Base-by-base conservation (phyloP, 2,797 vertebrate genomes). In the Malacoctenus gilli region DNA sequence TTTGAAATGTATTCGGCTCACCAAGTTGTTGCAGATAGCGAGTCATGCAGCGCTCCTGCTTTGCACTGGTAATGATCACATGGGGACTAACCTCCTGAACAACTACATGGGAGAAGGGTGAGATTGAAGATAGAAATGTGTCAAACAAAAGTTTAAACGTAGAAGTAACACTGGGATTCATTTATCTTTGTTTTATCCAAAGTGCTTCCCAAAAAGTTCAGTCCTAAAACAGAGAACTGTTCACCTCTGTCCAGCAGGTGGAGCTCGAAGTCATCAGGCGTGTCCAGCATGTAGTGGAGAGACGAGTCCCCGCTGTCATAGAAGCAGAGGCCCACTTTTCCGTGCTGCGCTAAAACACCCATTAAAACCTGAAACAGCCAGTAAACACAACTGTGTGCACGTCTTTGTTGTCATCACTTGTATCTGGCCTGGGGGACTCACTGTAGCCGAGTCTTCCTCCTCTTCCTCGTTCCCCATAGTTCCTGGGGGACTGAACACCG, bases 61-160 rank as follows among this genome's bases (percentile, higher is more conserved):
- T 99, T 51, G 95, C 95, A 75, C 95, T 98, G 18, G 94, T 96
- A 64, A 99, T 87, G 73, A 99, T 66, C 36, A 93, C 92, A 37
- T 69, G 85, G 49, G 97, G 97, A 52, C 83, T 84, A 66, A 98
- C 61, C 85, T 97, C 95, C 64, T 86, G 91, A 32, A 94, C 83
- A 18, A 96, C 95, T 95, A 69, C 8, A 23, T 28, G 25, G 5
- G 9, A 28, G 1, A 4, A 28, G 6, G 9, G 1, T 5, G 25
- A 28, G 4, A 28, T 6, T 6, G 25, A 28, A 9, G 25, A n/a
- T n/a, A n/a, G n/a, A n/a, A n/a, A n/a, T n/a, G n/a, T n/a, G n/a
- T n/a, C n/a, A n/a, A n/a, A n/a, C n/a, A n/a, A n/a, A n/a, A n/a
- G n/a, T 9, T 28, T 28, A 28, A 28, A 28, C 6, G 1, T 5